These are phyloP conservation scores for Protodeltote pygarga DNA, from an alignment of 2,888 invertebrate species.

Conservation along the genomic window DNA sequence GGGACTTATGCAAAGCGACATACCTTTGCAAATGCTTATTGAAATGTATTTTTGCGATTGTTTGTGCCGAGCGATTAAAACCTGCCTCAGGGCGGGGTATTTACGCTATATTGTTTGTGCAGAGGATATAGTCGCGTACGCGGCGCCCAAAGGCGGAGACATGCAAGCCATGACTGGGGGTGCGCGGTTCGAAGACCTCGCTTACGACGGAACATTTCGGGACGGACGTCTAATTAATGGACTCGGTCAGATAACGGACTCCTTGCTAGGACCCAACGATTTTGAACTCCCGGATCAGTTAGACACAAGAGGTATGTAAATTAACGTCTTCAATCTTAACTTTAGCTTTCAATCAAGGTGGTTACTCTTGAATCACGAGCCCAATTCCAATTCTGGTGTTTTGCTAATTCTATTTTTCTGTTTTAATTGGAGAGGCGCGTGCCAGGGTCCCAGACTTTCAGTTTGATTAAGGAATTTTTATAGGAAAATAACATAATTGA, in stretches of 20 bases:
- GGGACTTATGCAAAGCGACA: slow-evolving; percentile 65
- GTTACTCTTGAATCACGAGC: slow-evolving; percentile 3
- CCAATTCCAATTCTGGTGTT: no score
- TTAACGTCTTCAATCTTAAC: slow-evolving; percentile 10
- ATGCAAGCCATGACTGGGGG: slow-evolving; percentile 89
- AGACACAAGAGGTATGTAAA: slow-evolving; percentile 84
- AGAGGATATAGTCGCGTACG: slow-evolving; percentile 90
- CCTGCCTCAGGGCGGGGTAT: slow-evolving; percentile 65
- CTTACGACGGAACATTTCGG: slow-evolving; percentile 91
- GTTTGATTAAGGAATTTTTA: no score
- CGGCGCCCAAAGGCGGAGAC: slow-evolving; percentile 89
- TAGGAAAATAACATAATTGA: no score
- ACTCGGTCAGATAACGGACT: slow-evolving; percentile 94
- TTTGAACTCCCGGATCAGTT: slow-evolving; percentile 87
- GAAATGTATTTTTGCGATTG: slow-evolving; percentile 33
- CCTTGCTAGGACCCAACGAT: slow-evolving; percentile 89
- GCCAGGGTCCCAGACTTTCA: no score
- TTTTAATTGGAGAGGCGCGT: no score
- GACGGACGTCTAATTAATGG: slow-evolving; percentile 88
- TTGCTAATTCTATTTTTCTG: no score
- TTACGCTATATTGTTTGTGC: slow-evolving; percentile 65
- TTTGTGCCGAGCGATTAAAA: slow-evolving; percentile 54
- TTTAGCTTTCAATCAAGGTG: slow-evolving; percentile 6
- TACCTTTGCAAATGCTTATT: slow-evolving; percentile 48
- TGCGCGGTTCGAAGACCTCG: slow-evolving; percentile 91